A percentile compares a stretch with the other conserved stretches of the same genome.
These are phyloP conservation scores for Epizoanthus scotinus DNA, from an alignment of 92 coral and sea anemone species.

Conservation along the genomic window DNA sequence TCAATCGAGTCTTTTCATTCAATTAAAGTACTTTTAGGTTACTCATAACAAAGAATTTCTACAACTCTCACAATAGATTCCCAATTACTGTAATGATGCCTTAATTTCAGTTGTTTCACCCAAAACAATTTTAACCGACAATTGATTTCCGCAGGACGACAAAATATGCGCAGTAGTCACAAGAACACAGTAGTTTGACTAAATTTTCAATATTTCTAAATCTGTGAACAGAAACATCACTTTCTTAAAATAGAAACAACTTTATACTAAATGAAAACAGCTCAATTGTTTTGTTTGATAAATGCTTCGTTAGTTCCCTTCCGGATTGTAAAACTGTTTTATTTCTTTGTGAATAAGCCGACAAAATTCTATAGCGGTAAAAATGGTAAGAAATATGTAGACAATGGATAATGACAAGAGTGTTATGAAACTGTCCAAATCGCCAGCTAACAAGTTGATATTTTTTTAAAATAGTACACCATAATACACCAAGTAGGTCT, in stretches of 20 bases:
- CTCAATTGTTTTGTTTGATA: too few relatives aligned
- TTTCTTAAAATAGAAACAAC: too few relatives aligned
- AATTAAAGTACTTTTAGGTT: constrained; percentile 4
- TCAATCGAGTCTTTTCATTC: background rate
- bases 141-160: background rate
- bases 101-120: background rate
- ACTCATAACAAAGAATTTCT: constrained; percentile 1
- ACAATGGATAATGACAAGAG: too few relatives aligned
- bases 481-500: too few relatives aligned
- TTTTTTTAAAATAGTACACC: too few relatives aligned
- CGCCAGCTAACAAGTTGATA: too few relatives aligned
- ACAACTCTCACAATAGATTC: constrained; percentile 1
- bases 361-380: constrained; percentile 1
- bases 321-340: background rate
- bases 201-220: background rate
- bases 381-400: background rate
- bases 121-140: background rate
- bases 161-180: too few relatives aligned
- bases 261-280: too few relatives aligned
- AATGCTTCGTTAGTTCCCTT: background rate
- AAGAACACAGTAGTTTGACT: background rate
- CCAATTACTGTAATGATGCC: constrained; percentile 14
- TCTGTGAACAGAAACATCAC: background rate
- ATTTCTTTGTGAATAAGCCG: constrained; percentile 10
- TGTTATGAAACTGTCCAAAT: too few relatives aligned